Evolutionary conservation across 2,797 vertebrate genomes (phyloP).

Genomic region (Chaenodraco wilsoni): DNA sequence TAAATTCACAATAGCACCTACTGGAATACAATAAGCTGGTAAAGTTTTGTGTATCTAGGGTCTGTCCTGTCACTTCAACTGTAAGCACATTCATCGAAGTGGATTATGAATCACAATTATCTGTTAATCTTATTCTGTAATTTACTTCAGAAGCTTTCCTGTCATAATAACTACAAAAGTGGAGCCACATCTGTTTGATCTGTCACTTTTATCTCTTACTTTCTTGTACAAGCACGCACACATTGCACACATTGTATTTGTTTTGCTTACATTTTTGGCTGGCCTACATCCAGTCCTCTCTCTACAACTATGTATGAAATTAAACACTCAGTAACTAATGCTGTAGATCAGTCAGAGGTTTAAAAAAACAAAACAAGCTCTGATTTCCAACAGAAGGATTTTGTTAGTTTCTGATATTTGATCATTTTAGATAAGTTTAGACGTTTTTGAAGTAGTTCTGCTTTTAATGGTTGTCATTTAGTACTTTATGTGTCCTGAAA

Average conservation of each 20-base stretch:
- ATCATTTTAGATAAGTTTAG: neutral
- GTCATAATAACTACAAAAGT: slow-evolving; percentile 30
- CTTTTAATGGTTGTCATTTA: slow-evolving; percentile 10
- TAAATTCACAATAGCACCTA: neutral
- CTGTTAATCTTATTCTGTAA: slow-evolving; percentile 40
- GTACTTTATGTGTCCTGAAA: neutral
- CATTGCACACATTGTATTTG: slow-evolving; percentile 20
- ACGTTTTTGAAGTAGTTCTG: slow-evolving; percentile 6
- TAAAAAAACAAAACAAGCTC: neutral
- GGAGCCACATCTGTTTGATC: slow-evolving; percentile 41
- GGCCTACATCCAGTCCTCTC: slow-evolving; percentile 20
- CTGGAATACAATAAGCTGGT: neutral
- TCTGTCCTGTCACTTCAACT: slow-evolving; percentile 23
- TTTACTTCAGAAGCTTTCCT: slow-evolving; percentile 42
- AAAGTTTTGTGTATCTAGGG: neutral
- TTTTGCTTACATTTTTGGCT: slow-evolving; percentile 23
- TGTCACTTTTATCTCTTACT: slow-evolving; percentile 40
- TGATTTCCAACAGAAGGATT: neutral
- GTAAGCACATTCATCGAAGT: slow-evolving; percentile 19
- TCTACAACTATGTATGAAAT: slow-evolving; percentile 22
- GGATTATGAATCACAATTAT: slow-evolving; percentile 42
- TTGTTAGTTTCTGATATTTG: slow-evolving; percentile 2
- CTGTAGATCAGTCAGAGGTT: slow-evolving; percentile 11
- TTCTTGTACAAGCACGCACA: neutral
- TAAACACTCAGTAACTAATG: slow-evolving; percentile 38